These are phyloP conservation scores for Melanotaenia nigrans DNA, from an alignment of 2,797 vertebrate species.

Conservation along the genomic window DNA sequence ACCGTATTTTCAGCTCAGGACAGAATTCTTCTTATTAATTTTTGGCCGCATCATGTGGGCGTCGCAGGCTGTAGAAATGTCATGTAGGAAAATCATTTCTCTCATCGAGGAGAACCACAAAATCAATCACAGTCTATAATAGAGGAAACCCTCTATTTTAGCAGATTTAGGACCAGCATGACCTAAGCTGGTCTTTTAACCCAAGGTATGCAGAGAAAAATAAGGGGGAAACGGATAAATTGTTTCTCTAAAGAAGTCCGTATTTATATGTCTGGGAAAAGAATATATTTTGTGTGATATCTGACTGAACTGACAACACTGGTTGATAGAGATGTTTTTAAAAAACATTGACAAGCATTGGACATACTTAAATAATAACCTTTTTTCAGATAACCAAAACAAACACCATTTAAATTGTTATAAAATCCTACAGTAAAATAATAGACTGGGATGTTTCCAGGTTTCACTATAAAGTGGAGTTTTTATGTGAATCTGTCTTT, in stretches of 20 bases:
- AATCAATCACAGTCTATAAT: conserved; percentile 14
- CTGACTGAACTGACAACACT: no score
- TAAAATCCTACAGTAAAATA: conserved; percentile 19
- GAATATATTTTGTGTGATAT: no score
- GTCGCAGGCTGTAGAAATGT: conserved; percentile 2
- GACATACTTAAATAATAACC: background rate
- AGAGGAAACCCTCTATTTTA: background rate
- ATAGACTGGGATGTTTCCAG: conserved; percentile 50
- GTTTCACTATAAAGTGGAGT: conserved; percentile 34
- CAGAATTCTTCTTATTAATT: background rate
- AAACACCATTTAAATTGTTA: conserved; percentile 36
- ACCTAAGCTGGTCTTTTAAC: background rate
- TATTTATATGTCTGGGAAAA: conserved; percentile 12
- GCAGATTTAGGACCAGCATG: background rate
- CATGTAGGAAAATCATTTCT: background rate
- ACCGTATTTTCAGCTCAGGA: background rate
- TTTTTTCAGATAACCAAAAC: conserved; percentile 20
- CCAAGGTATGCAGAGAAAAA: background rate
- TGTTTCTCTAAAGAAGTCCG: conserved; percentile 19
- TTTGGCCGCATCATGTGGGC: background rate
- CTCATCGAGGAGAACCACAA: conserved; percentile 1
- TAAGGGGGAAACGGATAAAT: background rate
- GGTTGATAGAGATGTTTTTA: no score
- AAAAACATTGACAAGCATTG: background rate
- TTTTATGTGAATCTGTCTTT: conserved; percentile 56